A percentile compares a stretch with the other conserved stretches of the same genome.
phyloP scores from a whole-genome alignment of 2,888 invertebrate genomes.

The Habroteleia sp. region DNA sequence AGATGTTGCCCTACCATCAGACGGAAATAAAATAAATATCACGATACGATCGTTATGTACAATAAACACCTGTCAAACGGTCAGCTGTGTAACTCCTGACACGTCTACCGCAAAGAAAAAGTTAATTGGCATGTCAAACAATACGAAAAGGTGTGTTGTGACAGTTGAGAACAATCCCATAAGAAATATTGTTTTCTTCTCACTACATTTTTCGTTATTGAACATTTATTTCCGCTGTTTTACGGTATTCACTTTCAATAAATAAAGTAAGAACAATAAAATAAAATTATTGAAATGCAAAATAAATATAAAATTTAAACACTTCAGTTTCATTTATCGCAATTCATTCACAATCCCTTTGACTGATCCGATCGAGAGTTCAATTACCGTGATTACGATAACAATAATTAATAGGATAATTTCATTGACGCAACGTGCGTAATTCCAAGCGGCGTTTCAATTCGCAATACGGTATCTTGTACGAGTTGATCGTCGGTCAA shows the following conservation, averaged over 20 bases:
- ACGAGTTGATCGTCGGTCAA: slow-evolving; percentile 37
- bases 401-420: slow-evolving; percentile 16
- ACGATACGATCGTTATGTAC: neutral
- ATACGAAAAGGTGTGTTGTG: slow-evolving; percentile 31
- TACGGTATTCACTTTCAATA: too few relatives aligned
- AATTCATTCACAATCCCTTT: slow-evolving; percentile 1
- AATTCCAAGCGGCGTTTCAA: slow-evolving; percentile 9
- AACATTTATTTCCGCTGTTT: neutral
- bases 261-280: too few relatives aligned
- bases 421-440: slow-evolving; percentile 25
- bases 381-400: slow-evolving; percentile 4
- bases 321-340: neutral
- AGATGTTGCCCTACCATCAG: too few relatives aligned
- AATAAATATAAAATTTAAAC: too few relatives aligned
- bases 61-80: slow-evolving; percentile 28
- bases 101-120: slow-evolving; percentile 5
- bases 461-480: slow-evolving; percentile 33
- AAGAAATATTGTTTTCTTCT: slow-evolving; percentile 20
- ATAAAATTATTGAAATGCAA: too few relatives aligned
- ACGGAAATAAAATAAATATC: slow-evolving; percentile 1
- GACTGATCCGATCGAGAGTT: neutral
- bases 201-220: slow-evolving; percentile 1
- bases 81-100: slow-evolving; percentile 11
- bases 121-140: slow-evolving; percentile 33
- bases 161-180: slow-evolving; percentile 5